These are phyloP conservation scores for Drosophila pruinosa DNA, from an alignment of 1,140 invertebrate species.

Conservation along the genomic window DNA sequence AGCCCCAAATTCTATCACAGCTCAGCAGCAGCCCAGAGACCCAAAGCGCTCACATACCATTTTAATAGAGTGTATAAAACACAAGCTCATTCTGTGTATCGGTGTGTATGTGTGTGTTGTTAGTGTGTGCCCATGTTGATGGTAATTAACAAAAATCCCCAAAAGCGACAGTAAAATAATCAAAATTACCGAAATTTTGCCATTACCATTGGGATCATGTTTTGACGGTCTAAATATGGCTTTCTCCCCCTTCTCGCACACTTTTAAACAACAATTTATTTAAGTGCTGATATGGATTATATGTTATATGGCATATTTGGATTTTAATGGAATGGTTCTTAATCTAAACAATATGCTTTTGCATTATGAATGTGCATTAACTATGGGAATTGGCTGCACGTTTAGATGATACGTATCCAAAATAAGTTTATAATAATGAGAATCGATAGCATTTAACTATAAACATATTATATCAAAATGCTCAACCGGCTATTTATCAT, in stretches of 20 bases:
- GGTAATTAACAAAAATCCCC: constrained; percentile 67
- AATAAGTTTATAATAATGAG: no score
- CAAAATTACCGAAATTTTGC: constrained; percentile 71
- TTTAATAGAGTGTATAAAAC: constrained; percentile 68
- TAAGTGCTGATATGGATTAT: constrained; percentile 24
- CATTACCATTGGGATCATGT: constrained; percentile 37
- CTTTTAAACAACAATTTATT: constrained; percentile 44
- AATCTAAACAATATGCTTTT: background rate
- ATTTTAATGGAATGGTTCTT: background rate
- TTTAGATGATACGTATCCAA: background rate
- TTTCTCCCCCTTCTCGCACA: background rate
- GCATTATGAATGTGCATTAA: background rate
- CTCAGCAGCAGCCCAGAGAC: constrained; percentile 14
- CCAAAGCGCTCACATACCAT: constrained; percentile 43
- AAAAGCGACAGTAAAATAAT: constrained; percentile 70
- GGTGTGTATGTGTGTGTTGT: constrained; percentile 3
- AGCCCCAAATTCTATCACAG: constrained; percentile 67
- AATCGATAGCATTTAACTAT: no score
- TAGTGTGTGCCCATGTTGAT: constrained; percentile 24
- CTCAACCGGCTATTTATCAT: no score
- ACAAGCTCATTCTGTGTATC: constrained; percentile 3
- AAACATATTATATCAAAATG: no score
- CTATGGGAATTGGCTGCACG: background rate
- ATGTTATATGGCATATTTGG: background rate
- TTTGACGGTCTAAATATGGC: constrained; percentile 18